Evolutionary conservation across 2,888 invertebrate species (phyloP), one percentile per base, ranked within the genome.

Genomic region (Holacanthella duospinosa): DNA sequence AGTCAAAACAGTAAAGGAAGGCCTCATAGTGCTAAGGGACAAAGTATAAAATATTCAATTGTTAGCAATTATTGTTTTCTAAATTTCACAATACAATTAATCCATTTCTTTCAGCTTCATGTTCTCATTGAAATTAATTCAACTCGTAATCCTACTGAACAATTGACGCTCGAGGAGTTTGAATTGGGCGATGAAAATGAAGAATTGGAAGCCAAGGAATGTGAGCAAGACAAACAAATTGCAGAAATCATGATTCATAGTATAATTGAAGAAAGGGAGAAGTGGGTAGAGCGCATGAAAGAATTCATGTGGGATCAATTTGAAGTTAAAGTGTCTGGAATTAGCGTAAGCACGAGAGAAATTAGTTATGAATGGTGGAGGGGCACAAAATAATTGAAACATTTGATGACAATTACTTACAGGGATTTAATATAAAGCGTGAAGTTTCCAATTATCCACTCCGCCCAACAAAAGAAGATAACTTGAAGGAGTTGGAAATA

Each of bases 381-480:
- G n/a, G n/a, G n/a, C n/a, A n/a, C n/a, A n/a, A n/a, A n/a, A n/a
- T n/a, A n/a, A n/a, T n/a, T n/a, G n/a, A n/a, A n/a, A n/a, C n/a
- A n/a, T n/a, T n/a, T n/a, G n/a, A n/a, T n/a, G n/a, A n/a, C n/a
- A n/a, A n/a, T n/a, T n/a, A n/a, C n/a, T n/a, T n/a, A n/a, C n/a
- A 70, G 68, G 67, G 69, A 0, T 71, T 71, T 57, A 36, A 65
- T 12, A 60, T 64, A 26, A 59, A 61, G 2, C 43, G 62, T 21
- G 69, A 71, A 59, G 65, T 71, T 3, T 61, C 62, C 36, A 71
- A 69, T 48, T 71, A 68, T 54, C 66, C 71, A 2, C 24, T 71
- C 6, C 58, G 21, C 1, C 59, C 61, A 1, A 19, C 62, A 1
- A 4, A 28, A 2, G 36, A 54, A 26, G 63, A 60, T 21, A 21